phyloP scores from a whole-genome alignment of 1,140 invertebrate species.

The Drosophila leontia region DNA sequence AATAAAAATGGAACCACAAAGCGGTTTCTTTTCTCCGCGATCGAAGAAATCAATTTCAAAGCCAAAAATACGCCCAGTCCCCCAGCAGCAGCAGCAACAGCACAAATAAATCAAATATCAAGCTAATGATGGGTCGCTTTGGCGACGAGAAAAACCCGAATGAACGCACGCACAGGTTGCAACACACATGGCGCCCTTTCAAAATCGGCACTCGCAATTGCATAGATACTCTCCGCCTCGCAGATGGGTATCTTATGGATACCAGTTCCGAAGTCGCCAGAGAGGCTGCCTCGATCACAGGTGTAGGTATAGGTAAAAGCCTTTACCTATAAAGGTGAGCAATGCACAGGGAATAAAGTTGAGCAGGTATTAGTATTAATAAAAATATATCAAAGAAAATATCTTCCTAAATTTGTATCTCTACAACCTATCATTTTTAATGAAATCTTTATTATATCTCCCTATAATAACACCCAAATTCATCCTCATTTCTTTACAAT shows the following conservation, averaged over 20 bases:
- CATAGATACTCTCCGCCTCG: conserved; percentile 17
- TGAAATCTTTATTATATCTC: accelerated
- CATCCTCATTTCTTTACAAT: not conserved
- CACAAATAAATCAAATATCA: conserved; percentile 54
- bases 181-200: conserved; percentile 38
- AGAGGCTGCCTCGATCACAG: conserved; percentile 25
- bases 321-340: not conserved
- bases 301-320: conserved; percentile 1
- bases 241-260: conserved; percentile 34
- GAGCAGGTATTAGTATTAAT: not conserved
- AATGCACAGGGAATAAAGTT: not conserved
- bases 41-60: conserved; percentile 57
- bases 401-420: not conserved
- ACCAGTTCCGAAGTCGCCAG: conserved; percentile 28
- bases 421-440: not conserved
- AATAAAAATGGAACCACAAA: conserved; percentile 61
- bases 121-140: conserved; percentile 15
- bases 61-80: conserved; percentile 36
- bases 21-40: conserved; percentile 50
- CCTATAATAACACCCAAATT: not conserved
- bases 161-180: conserved; percentile 30
- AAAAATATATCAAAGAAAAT: not conserved
- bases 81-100: not conserved
- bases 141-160: conserved; percentile 16
- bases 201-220: conserved; percentile 45